A percentile compares a stretch with the other conserved stretches of the same genome.
Conservation (phyloP, 2,113 vertebrate genomes). For the Pelodiscus sinensis region DNA sequence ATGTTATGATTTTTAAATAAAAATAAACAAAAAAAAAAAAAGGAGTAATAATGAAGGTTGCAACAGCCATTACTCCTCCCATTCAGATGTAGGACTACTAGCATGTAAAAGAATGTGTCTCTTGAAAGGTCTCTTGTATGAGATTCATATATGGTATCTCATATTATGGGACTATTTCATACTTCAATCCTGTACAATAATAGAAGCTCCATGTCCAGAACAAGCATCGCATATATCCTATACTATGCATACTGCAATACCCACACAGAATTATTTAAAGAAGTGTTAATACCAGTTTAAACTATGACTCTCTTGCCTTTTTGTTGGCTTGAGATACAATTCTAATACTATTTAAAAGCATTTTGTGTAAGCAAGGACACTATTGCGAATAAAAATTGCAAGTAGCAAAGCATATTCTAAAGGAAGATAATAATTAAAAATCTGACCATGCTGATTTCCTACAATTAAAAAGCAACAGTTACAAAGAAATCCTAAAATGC, state of each 20-base stretch:
- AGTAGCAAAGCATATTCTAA: conserved; percentile 59
- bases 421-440: conserved; percentile 48
- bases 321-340: not conserved
- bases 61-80: not conserved
- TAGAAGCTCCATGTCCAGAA: not conserved
- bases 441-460: conserved; percentile 30
- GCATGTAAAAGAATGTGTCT: rapidly evolving
- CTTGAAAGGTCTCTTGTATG: rapidly evolving
- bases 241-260: not conserved
- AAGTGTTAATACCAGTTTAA: not conserved
- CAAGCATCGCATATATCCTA: not conserved
- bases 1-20: not conserved
- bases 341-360: not conserved
- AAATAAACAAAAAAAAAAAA: not conserved
- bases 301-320: not conserved
- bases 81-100: rapidly evolving
- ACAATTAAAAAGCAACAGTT: conserved; percentile 61
- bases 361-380: conserved; percentile 24
- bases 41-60: conserved; percentile 10
- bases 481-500: conserved; percentile 55
- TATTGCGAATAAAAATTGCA: conserved; percentile 36
- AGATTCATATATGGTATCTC: not conserved
- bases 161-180: rapidly evolving
- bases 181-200: not conserved
- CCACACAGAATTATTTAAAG: not conserved